Base-by-base conservation (phyloP, 2,888 invertebrate genomes). In the Nezara viridula region DNA sequence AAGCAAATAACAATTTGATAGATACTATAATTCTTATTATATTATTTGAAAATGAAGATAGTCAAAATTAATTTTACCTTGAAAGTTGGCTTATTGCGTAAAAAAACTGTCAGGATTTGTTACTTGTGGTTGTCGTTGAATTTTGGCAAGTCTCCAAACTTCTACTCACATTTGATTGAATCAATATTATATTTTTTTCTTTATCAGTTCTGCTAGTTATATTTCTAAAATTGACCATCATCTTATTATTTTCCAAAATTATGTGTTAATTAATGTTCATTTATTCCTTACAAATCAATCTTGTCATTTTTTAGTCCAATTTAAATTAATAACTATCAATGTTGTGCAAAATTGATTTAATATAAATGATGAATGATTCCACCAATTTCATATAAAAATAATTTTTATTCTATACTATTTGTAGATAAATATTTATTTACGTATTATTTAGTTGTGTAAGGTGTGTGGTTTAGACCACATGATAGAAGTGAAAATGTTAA, bases 71-170 rank as follows among this genome's bases (percentile, higher is more conserved):
- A 37, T 73, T 73, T 37, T 73, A 37, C 66, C 32, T 73, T 37
- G 16, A 16, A 60, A 60, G 27, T 60, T 37, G 2, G 6, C 37
- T 37, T 32, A 21, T 21, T 73, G 37, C 44, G n/a, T n/a, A 47
- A n/a, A 32, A 47, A 55, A n/a, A 44, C n/a, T 21, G 2, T 81
- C 24, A n/a, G 44, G 44, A 47, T 81, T 44, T 6, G 81, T 44
- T 81, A 44, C 81, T 81, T 81, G 81, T 81, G 27, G 7, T 73
- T 16, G 14, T 24, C 9, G n/a, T 81, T 40, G 24, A 44, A n/a
- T 81, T 9, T 81, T 81, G 81, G 81, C 81, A 44, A n/a, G 9
- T n/a, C 24, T 81, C 81, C 47, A 40, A 44, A 81, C 3, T 81
- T n/a, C 12, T 47, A 44, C 40, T 81, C 40, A 32, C 60, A 60